Evolutionary conservation across 2,113 vertebrate genomes (phyloP), one percentile per base, ranked within the genome.

Genomic region (Phycodurus eques): DNA sequence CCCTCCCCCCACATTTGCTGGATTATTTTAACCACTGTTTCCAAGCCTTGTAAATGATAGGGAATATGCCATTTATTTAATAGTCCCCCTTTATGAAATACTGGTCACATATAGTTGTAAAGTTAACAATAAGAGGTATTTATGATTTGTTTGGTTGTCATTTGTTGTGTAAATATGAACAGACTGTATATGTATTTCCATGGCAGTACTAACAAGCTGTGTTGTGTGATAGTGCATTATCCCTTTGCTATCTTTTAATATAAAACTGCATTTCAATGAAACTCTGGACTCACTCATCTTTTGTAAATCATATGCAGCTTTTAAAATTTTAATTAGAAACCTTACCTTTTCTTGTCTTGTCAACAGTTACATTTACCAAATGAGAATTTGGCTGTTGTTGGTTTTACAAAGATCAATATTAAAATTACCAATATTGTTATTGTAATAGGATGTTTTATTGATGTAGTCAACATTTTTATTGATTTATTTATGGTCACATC

Each of bases 21-120:
- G 92, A 95, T 91, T 95, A 94, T 96, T 95, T 95, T 97, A 98
- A 98, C 96, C 96, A 96, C 94, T 96, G 94, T 89, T 90, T 89
- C 82, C 82, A 85, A 80, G 79, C 81, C 80, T 83, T 92, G 90
- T 91, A 91, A 89, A 92, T 90, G 84, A 88, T 92, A 90, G 90
- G 90, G 89, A 88, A 88, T 80, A 85, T 92, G 88, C 87, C 92
- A 93, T 91, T 93, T 93, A 92, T 93, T 93, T 92, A 93, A 93
- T 93, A 92, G 90, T 90, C 79, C 87, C 89, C 81, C 91, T 88
- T 89, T 85, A 88, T 88, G 76, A 87, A 88, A 87, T 91, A 88
- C 83, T 88, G 91, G 83, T 91, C 65, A 81, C 82, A 64, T 90
- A 88, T 92, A 92, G 92, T 93, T 94, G 93, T 94, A 93, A 93